A percentile compares a stretch with the other conserved stretches of the same genome.
phyloP scores from a whole-genome alignment of 2,113 vertebrate species.

The Centropristis striata region DNA sequence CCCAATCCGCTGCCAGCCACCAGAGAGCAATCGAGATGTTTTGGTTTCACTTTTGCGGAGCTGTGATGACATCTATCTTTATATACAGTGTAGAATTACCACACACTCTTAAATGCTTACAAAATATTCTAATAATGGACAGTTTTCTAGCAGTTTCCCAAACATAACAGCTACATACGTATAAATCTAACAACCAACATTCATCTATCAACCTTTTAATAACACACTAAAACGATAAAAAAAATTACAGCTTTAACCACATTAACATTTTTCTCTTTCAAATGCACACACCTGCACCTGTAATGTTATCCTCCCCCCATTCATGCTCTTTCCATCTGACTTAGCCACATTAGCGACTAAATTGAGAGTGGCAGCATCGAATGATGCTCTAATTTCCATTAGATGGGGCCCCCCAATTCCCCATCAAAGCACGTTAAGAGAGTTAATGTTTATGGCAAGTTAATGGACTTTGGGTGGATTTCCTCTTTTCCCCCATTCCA shows the following conservation, averaged over 20 bases:
- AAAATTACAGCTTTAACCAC: constrained; percentile 4
- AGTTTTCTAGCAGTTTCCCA: not conserved
- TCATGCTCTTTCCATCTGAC: constrained; percentile 51
- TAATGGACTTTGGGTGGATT: constrained; percentile 86
- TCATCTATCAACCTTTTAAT: not conserved
- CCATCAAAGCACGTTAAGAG: constrained; percentile 79
- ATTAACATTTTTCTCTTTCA: constrained; percentile 7
- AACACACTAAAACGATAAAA: constrained; percentile 14
- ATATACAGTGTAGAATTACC: no score
- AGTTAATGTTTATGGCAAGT: constrained; percentile 87
- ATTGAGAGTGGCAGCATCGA: constrained; percentile 79
- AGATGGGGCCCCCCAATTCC: constrained; percentile 75
- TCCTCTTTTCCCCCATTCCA: constrained; percentile 68
- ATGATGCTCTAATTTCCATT: constrained; percentile 80
- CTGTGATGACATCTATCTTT: no score
- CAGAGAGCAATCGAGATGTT: no score
- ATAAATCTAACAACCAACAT: not conserved
- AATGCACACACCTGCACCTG: constrained; percentile 44
- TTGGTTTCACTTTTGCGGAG: no score
- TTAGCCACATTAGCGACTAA: constrained; percentile 77
- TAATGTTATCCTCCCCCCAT: constrained; percentile 4
- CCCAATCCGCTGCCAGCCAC: no score
- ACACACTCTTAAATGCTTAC: no score
- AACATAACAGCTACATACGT: not conserved
- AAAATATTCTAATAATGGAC: no score